Percentiles rank a stretch among this genome's conserved stretches.
Evolutionary conservation across 2,797 vertebrate species (phyloP).

Genomic region (Peromyscus attwateri): DNA sequence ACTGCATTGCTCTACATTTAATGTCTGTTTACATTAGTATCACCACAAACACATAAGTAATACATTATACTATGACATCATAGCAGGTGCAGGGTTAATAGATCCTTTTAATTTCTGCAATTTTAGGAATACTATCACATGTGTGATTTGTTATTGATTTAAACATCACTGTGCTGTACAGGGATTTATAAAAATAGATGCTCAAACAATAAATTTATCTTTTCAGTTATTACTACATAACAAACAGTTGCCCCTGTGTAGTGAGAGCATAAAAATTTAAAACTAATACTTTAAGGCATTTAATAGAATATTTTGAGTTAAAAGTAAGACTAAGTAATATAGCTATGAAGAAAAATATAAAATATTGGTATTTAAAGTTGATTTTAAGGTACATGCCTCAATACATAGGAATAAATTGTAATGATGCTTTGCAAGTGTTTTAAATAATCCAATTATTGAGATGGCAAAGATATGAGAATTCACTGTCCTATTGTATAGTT

Average conservation of each 20-base stretch:
- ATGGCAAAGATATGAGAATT: not conserved
- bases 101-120: not conserved
- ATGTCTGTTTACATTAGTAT: not conserved
- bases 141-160: not conserved
- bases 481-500: not conserved
- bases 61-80: not conserved
- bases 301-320: conserved; percentile 46
- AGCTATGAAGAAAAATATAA: not conserved
- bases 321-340: not conserved
- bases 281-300: not conserved
- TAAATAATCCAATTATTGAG: not conserved
- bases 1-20: not conserved
- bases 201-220: not conserved
- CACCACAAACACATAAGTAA: not conserved
- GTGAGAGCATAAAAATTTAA: not conserved
- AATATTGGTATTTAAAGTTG: conserved; percentile 22
- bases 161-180: not conserved
- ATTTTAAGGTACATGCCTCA: not conserved
- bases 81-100: not conserved
- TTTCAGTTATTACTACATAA: not conserved
- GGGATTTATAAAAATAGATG: not conserved
- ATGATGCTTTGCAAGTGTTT: not conserved
- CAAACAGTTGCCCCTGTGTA: not conserved
- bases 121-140: not conserved
- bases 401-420: not conserved